A percentile compares a stretch with the other conserved stretches of the same genome.
phyloP scores from a whole-genome alignment of 2,888 invertebrate species.

The Drosophila merina region DNA sequence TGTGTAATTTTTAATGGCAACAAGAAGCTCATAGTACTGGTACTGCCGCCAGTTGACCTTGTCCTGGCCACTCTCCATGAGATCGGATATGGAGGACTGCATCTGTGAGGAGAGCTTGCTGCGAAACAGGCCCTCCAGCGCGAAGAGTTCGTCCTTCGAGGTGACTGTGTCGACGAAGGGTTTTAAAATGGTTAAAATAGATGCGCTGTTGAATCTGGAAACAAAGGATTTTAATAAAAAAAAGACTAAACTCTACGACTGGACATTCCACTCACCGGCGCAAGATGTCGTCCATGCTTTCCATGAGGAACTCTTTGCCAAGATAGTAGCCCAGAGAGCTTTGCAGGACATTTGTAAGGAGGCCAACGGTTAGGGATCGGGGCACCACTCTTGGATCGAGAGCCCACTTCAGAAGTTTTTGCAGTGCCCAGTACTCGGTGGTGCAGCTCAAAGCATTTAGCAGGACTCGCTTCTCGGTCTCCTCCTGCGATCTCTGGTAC shows the following conservation, averaged over 20 bases:
- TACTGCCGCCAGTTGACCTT: constrained; percentile 9
- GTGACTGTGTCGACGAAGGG: constrained; percentile 10
- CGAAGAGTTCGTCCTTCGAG: neutral
- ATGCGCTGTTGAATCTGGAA: neutral
- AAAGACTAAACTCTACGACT: neutral
- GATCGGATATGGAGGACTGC: neutral
- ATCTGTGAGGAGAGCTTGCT: neutral
- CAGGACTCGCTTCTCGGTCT: constrained; percentile 6
- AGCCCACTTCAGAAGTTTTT: constrained; percentile 17
- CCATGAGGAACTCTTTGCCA: constrained; percentile 9
- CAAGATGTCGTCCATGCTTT: neutral
- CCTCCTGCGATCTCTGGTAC: neutral
- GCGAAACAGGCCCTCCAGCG: neutral
- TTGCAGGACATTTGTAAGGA: neutral
- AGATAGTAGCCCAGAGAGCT: constrained; percentile 18
- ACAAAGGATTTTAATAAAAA: too few relatives aligned
- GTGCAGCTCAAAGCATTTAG: constrained; percentile 19
- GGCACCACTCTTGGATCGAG: constrained; percentile 9
- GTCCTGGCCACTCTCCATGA: neutral
- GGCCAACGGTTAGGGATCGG: neutral
- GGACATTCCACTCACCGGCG: constrained; percentile 7
- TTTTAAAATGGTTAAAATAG: neutral
- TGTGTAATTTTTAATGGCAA: neutral
- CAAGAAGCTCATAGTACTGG: neutral
- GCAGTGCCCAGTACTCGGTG: constrained; percentile 27